Evolutionary conservation across 1,140 invertebrate genomes (phyloP), one percentile per base, ranked within the genome.

Genomic region (Penaeus chinensis): DNA sequence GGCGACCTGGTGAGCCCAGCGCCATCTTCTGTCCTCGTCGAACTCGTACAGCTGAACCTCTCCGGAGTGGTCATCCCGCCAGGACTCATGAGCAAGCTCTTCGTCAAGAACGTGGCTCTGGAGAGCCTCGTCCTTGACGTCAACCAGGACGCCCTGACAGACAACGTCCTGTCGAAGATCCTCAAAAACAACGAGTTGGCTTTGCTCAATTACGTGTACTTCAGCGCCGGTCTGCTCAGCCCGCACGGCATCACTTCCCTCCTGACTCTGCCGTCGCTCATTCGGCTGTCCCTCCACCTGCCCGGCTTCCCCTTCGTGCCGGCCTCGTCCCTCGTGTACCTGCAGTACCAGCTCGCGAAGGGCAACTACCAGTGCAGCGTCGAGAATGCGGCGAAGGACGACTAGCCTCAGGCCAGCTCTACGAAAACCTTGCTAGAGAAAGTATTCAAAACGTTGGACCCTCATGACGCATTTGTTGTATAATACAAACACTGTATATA

Each of bases 341-440:
- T 85, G 1, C 60, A 78, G 61, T 20, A 37, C 27, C 83, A 78
- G 10, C 71, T 85, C 10, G 37, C 37, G 16, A 78, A 65, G 13
- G 83, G 74, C 16, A 85, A 85, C 54, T 85, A 62, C 61, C 71
- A 78, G 37, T 85, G 83, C 19, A 85, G 24, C 60, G 27, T 85
- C 8, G 61, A 85, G 22, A 77, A 63, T 22, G 27, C 32, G 22
- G 47, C 42, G 24, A 62, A 74, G 24, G 69, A 76, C 11, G 82
- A 84, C 5, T 84, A 54, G 76, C 18, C 24, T 10, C 13, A 11
- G 1, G 13, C 32, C 24, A 24, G 27, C 2, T 32, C 32, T 32
- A 32, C 32, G 32, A 32, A 32, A 27, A 0, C 37, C 3, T 20
- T n/a, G 37, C 37, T 42, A 1, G 37, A 42, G 7, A 7, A 42